These are phyloP conservation scores for Drosophila maculinotata DNA, from an alignment of 2,888 invertebrate species.

Conservation along the genomic window DNA sequence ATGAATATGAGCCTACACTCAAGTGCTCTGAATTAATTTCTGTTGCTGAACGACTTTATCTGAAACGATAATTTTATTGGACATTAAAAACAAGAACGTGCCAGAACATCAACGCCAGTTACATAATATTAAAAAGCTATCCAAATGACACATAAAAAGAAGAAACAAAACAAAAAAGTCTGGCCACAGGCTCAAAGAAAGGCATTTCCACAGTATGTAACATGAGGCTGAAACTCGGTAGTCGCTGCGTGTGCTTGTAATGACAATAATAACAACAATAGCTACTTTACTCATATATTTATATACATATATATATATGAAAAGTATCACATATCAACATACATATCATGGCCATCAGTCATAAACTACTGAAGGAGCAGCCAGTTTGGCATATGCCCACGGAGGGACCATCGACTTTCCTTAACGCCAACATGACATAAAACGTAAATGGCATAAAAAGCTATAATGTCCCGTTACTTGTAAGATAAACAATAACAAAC, in stretches of 20 bases:
- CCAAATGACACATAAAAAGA: slow-evolving; percentile 62
- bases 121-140: slow-evolving; percentile 74
- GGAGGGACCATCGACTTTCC: slow-evolving; percentile 48
- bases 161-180: slow-evolving; percentile 22
- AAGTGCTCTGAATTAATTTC: slow-evolving; percentile 12
- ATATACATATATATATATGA: not conserved
- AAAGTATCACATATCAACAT: slow-evolving; percentile 64
- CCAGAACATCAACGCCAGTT: slow-evolving; percentile 56
- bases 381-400: slow-evolving; percentile 42
- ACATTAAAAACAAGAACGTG: slow-evolving; percentile 76
- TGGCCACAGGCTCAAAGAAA: not conserved
- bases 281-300: slow-evolving; percentile 17
- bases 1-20: not conserved
- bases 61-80: slow-evolving; percentile 70
- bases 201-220: slow-evolving; percentile 22
- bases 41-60: slow-evolving; percentile 55
- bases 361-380: slow-evolving; percentile 63
- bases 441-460: slow-evolving; percentile 80
- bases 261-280: slow-evolving; percentile 40
- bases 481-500: slow-evolving; percentile 76
- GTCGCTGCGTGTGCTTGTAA: slow-evolving; percentile 59
- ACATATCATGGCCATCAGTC: slow-evolving; percentile 65
- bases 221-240: slow-evolving; percentile 45
- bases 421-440: slow-evolving; percentile 59
- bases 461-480: slow-evolving; percentile 72